Conservation (phyloP, 2,797 vertebrate genomes). For the Babyrousa celebensis region DNA sequence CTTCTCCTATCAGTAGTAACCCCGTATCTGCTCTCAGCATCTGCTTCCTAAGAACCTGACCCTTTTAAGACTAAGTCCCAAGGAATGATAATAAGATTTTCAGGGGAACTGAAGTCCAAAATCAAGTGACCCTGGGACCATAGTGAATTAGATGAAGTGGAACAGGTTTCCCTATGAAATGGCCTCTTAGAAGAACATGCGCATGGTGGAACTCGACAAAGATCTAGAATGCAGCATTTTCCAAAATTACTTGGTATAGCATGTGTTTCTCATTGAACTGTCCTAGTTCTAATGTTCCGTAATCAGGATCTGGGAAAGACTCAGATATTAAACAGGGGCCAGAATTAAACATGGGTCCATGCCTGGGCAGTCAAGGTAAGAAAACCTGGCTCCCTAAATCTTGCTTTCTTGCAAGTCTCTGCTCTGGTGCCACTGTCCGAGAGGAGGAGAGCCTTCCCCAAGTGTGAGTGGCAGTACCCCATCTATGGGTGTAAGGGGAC, state of each 20-base stretch:
- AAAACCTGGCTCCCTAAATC: not conserved
- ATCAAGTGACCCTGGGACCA: not conserved
- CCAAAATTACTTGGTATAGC: not conserved
- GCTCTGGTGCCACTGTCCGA: not conserved
- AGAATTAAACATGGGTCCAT: not conserved
- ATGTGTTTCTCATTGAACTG: not conserved
- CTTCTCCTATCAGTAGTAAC: not conserved
- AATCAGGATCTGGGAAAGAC: not conserved
- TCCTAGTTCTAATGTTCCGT: not conserved
- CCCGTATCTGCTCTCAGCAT: not conserved
- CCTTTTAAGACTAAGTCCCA: not conserved
- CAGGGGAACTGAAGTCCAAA: not conserved
- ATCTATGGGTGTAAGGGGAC: not conserved
- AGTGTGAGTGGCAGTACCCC: accelerated
- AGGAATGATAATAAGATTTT: not conserved
- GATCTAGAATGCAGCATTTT: not conserved
- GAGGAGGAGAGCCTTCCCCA: not conserved
- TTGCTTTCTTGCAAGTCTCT: not conserved
- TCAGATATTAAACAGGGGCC: not conserved
- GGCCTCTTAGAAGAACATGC: not conserved
- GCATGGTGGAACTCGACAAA: not conserved
- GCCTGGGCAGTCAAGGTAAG: not conserved
- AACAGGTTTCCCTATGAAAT: not conserved
- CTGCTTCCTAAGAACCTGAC: not conserved
- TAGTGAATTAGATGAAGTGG: not conserved